Evolutionary conservation across 2,113 vertebrate genomes (phyloP).

Genomic region (Monopterus albus): DNA sequence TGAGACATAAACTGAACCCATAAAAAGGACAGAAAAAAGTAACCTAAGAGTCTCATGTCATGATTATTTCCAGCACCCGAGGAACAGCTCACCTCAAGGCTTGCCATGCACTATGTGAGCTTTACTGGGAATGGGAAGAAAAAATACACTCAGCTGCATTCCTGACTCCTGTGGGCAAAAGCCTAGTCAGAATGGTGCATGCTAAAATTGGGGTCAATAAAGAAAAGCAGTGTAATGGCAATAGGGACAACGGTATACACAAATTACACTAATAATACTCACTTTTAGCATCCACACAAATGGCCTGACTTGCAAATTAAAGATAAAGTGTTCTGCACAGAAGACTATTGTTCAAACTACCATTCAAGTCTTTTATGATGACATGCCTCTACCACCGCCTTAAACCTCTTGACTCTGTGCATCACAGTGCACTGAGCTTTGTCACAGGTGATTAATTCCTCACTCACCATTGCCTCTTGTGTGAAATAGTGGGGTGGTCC

Average conservation of each 20-base stretch:
- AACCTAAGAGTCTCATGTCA: conserved; percentile 43
- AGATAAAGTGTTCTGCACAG: neutral
- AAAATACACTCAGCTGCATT: conserved; percentile 30
- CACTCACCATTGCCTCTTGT: neutral
- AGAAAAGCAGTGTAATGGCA: conserved; percentile 1
- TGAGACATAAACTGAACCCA: conserved; percentile 32
- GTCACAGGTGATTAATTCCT: conserved; percentile 8
- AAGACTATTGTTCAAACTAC: too few species aligned
- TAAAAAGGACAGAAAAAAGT: conserved; percentile 26
- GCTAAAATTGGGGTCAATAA: conserved; percentile 27
- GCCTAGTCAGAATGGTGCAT: conserved; percentile 13
- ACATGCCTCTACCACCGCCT: neutral
- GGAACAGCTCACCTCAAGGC: conserved; percentile 49
- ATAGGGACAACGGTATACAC: neutral
- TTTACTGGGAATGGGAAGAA: conserved; percentile 23
- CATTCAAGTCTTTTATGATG: neutral
- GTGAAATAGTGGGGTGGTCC: neutral
- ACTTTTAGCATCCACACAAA: too few species aligned
- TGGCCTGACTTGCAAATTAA: neutral
- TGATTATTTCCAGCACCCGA: conserved; percentile 64
- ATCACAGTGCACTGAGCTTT: conserved; percentile 3
- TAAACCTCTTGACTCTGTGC: neutral
- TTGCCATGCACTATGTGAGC: conserved; percentile 50
- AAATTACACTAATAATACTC: too few species aligned
- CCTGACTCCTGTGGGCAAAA: conserved; percentile 19